These are phyloP conservation scores for Drosophila hydei DNA, from an alignment of 1,140 invertebrate species.

Conservation along the genomic window DNA sequence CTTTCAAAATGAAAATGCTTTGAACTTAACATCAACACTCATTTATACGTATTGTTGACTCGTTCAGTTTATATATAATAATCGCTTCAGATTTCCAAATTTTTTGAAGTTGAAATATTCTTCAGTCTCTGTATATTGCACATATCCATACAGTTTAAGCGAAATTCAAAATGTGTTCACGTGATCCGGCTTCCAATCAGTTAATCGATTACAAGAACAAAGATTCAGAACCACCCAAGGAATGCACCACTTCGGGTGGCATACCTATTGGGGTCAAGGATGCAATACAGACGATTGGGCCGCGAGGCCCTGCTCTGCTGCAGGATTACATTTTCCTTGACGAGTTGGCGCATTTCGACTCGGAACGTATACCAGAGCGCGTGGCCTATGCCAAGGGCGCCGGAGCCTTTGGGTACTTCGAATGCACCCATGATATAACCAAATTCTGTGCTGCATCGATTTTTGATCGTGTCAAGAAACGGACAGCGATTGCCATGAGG, in stretches of 20 bases:
- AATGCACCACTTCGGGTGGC: slow-evolving; percentile 88
- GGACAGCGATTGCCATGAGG: slow-evolving; percentile 91
- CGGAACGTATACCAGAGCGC: slow-evolving; percentile 96
- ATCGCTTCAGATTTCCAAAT: slow-evolving; percentile 13
- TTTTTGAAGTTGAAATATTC: slow-evolving; percentile 7
- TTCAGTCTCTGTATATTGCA: slow-evolving; percentile 1
- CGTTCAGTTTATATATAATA: slow-evolving; percentile 1
- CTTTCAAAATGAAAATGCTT: background rate
- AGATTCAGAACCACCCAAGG: slow-evolving; percentile 85
- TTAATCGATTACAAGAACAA: slow-evolving; percentile 87
- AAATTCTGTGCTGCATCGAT: slow-evolving; percentile 93
- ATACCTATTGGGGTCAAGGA: slow-evolving; percentile 91
- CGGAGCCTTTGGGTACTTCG: slow-evolving; percentile 97
- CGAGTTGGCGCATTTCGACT: slow-evolving; percentile 94
- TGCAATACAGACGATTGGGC: slow-evolving; percentile 92
- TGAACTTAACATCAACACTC: slow-evolving; percentile 9
- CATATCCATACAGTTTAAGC: slow-evolving; percentile 5
- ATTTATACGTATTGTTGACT: background rate
- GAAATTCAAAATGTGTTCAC: slow-evolving; percentile 70
- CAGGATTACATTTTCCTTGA: slow-evolving; percentile 95
- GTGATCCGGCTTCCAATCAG: slow-evolving; percentile 88
- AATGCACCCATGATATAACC: slow-evolving; percentile 95
- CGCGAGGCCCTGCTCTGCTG: slow-evolving; percentile 92
- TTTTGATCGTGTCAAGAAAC: slow-evolving; percentile 93
- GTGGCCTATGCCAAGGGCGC: slow-evolving; percentile 97